phyloP scores from a whole-genome alignment of 2,888 invertebrate genomes.

The Sisyra nigra region DNA sequence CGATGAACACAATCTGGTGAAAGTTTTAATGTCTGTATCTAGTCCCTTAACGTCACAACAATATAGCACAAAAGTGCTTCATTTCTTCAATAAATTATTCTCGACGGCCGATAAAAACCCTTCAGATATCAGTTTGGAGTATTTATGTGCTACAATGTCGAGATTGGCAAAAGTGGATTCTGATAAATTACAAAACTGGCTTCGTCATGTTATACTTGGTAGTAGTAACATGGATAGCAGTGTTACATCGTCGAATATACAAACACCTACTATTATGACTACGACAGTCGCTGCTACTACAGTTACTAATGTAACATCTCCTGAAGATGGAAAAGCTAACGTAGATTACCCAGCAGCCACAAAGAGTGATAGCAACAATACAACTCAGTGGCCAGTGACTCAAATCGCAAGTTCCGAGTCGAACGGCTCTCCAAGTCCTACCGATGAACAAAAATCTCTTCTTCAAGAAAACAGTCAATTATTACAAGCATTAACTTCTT shows the following conservation, averaged over 20 bases:
- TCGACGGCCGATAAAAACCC: conserved; percentile 44
- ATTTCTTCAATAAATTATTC: conserved; percentile 61
- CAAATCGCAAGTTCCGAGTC: conserved; percentile 16
- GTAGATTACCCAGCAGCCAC: conserved; percentile 3
- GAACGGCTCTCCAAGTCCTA: conserved; percentile 21
- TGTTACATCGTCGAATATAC: conserved; percentile 31
- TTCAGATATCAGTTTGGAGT: conserved; percentile 43
- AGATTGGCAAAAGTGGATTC: conserved; percentile 47
- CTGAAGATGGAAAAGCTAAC: conserved; percentile 28
- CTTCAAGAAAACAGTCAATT: conserved; percentile 54
- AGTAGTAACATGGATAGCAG: conserved; percentile 26
- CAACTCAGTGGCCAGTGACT: conserved; percentile 16
- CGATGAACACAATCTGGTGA: conserved; percentile 52
- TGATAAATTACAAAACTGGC: conserved; percentile 44
- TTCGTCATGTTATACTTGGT: conserved; percentile 48
- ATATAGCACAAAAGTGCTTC: conserved; percentile 65
- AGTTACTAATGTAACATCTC: conserved; percentile 21
- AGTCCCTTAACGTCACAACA: conserved; percentile 50
- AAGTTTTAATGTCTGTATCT: conserved; percentile 65
- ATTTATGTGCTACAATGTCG: conserved; percentile 48
- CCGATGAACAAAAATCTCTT: conserved; percentile 31
- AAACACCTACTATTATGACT: conserved; percentile 33
- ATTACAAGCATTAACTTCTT: conserved; percentile 51
- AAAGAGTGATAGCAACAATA: conserved; percentile 15
- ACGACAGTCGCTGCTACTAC: conserved; percentile 26